phyloP scores from a whole-genome alignment of 2,888 invertebrate genomes.

The Lysandra coridon region DNA sequence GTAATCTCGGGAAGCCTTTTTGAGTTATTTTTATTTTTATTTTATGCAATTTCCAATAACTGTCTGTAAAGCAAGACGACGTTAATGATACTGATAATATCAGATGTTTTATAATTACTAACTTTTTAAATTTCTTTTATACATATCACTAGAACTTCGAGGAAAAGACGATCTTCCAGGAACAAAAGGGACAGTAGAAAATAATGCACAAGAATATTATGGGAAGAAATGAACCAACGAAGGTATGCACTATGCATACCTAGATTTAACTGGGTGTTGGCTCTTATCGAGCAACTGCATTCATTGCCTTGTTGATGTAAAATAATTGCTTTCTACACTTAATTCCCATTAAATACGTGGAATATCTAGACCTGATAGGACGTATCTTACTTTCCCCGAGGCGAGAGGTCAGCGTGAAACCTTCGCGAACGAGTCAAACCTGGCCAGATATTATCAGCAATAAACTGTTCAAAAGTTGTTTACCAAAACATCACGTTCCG shows the following conservation, averaged over 20 bases:
- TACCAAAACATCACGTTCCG: conserved; percentile 10
- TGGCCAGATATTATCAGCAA: conserved; percentile 31
- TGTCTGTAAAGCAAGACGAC: too few relatives aligned
- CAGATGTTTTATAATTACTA: neutral
- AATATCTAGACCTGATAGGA: conserved; percentile 32
- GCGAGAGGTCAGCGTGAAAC: conserved; percentile 42
- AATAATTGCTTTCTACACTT: conserved; percentile 20
- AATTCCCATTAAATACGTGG: conserved; percentile 13
- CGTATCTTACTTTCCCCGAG: conserved; percentile 42
- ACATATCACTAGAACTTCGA: too few relatives aligned
- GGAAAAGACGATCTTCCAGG: too few relatives aligned
- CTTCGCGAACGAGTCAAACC: conserved; percentile 40
- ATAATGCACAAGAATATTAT: neutral
- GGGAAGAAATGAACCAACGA: neutral
- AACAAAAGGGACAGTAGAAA: neutral
- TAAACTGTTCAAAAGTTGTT: conserved; percentile 13
- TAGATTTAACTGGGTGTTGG: neutral
- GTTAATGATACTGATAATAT: too few relatives aligned
- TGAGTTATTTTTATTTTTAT: too few relatives aligned
- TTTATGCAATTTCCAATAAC: too few relatives aligned
- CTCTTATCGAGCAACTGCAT: neutral
- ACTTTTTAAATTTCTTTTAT: too few relatives aligned
- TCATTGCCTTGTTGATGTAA: conserved; percentile 5
- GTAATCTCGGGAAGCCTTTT: too few relatives aligned
- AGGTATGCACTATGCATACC: neutral